These are phyloP conservation scores for Latheticus oryzae DNA, from an alignment of 2,888 invertebrate genomes.

Conservation along the genomic window DNA sequence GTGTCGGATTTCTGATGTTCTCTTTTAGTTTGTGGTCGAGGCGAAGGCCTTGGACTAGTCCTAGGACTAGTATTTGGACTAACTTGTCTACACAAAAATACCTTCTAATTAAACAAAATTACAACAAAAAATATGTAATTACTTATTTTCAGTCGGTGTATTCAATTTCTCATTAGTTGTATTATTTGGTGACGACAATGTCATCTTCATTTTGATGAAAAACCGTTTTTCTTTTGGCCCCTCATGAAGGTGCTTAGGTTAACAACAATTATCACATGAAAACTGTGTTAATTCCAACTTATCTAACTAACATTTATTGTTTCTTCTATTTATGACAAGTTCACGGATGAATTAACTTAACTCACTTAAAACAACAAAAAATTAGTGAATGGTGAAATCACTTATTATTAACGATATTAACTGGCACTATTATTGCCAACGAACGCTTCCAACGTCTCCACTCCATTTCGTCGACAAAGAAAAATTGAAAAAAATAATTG, in stretches of 20 bases:
- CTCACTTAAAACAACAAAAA: too few relatives aligned
- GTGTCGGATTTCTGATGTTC: constrained; percentile 60
- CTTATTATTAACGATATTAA: constrained; percentile 7
- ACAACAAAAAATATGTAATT: not conserved
- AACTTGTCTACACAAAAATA: constrained; percentile 52
- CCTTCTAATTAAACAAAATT: constrained; percentile 4
- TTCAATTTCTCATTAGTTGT: constrained; percentile 47
- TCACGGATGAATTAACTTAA: constrained; percentile 15
- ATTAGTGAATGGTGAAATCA: constrained; percentile 8
- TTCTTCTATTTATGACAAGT: constrained; percentile 19
- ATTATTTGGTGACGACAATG: constrained; percentile 50
- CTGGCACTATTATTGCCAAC: constrained; percentile 20
- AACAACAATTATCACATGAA: constrained; percentile 18
- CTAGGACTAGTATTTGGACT: constrained; percentile 66
- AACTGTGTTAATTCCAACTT: constrained; percentile 16
- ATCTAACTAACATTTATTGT: constrained; percentile 13
- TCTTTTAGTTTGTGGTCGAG: constrained; percentile 63
- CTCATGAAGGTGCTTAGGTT: constrained; percentile 34
- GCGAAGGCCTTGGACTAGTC: constrained; percentile 68
- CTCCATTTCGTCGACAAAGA: constrained; percentile 24
- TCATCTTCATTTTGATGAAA: constrained; percentile 51
- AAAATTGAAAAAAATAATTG: constrained; percentile 23
- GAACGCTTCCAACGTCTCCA: constrained; percentile 7
- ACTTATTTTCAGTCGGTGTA: constrained; percentile 41
- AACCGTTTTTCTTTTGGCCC: constrained; percentile 20